These are phyloP conservation scores for Nestor notabilis DNA, from an alignment of 2,113 vertebrate genomes.

Conservation along the genomic window DNA sequence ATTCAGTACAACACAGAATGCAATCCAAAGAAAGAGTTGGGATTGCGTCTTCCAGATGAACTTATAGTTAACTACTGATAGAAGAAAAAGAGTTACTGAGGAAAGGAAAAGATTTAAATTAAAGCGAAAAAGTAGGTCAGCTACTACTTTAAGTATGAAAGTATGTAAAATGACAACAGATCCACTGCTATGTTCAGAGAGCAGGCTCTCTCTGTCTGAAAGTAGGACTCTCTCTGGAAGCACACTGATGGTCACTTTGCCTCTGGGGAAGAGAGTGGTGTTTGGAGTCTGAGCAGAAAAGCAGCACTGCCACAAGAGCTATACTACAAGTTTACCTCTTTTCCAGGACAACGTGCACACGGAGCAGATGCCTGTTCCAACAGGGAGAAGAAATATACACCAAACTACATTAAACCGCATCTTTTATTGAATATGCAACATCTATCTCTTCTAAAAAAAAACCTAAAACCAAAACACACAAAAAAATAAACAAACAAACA, in stretches of 20 bases:
- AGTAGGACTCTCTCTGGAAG: neutral
- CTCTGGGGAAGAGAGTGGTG: neutral
- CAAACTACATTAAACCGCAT: neutral
- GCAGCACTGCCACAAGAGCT: neutral
- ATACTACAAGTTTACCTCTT: neutral
- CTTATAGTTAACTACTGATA: neutral
- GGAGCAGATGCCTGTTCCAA: neutral
- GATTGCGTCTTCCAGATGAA: slow-evolving; percentile 1
- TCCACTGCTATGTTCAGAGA: neutral
- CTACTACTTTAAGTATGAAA: slow-evolving; percentile 1
- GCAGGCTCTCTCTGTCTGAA: neutral
- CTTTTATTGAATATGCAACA: neutral
- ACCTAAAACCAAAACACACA: neutral
- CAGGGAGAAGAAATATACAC: neutral
- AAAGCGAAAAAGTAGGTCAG: slow-evolving; percentile 31
- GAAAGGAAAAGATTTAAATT: slow-evolving; percentile 1
- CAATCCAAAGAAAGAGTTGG: neutral
- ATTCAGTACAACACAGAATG: neutral
- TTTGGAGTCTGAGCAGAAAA: fast-evolving
- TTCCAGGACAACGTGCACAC: neutral
- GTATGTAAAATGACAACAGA: neutral
- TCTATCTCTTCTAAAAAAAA: neutral
- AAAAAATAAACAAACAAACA: no score
- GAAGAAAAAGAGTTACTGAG: neutral
- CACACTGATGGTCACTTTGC: neutral